Conservation (phyloP, 2,113 vertebrate genomes). For the Mesocricetus auratus region DNA sequence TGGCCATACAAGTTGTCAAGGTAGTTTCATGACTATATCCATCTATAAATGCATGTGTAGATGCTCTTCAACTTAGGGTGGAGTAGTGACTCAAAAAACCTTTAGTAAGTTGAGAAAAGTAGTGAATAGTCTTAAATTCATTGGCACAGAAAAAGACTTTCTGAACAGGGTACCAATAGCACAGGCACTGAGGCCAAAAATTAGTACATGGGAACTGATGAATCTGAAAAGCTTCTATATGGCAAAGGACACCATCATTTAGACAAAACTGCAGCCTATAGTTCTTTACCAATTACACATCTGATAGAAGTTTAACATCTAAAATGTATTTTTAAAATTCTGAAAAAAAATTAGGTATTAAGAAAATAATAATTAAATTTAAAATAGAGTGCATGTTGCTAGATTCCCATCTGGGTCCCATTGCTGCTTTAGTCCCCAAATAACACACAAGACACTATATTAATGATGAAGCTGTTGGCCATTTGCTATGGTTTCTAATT, state of each 20-base stretch:
- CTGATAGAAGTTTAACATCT: neutral
- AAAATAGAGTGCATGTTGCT: no score
- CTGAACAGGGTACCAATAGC: neutral
- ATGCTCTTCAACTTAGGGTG: neutral
- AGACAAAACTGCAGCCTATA: neutral
- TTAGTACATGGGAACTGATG: neutral
- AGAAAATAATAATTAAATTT: neutral
- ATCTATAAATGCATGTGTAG: neutral
- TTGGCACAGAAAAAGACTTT: neutral
- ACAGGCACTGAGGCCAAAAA: neutral
- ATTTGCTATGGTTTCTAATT: no score
- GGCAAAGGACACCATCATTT: neutral
- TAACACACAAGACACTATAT: no score
- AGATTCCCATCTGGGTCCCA: no score
- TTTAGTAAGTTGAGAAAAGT: neutral
- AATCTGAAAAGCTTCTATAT: neutral
- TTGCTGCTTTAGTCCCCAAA: no score
- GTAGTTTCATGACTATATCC: neutral
- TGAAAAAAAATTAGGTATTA: neutral
- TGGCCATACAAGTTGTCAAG: neutral
- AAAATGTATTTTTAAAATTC: neutral
- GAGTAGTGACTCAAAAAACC: neutral
- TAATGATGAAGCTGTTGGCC: no score
- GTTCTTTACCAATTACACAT: neutral
- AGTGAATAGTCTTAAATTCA: neutral